These are phyloP conservation scores for Macroramphosus scolopax DNA, from an alignment of 2,797 vertebrate species.

Conservation along the genomic window DNA sequence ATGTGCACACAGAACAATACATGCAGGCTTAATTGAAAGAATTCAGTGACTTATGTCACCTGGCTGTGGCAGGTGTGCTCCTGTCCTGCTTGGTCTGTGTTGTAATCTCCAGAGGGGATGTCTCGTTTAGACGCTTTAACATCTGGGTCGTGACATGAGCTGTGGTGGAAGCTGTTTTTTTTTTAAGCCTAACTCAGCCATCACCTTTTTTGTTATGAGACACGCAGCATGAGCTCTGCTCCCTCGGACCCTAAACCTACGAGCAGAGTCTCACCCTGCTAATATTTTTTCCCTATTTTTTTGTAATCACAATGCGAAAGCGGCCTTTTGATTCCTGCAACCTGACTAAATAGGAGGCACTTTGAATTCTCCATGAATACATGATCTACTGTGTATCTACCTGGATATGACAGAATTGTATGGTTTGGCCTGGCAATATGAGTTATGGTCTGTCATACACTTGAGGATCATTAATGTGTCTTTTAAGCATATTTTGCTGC, in stretches of 20 bases:
- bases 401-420: conserved; percentile 54
- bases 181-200: conserved; percentile 19
- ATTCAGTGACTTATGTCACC: conserved; percentile 45
- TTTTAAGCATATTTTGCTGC: conserved; percentile 61
- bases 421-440: conserved; percentile 45
- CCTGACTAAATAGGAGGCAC: conserved; percentile 66
- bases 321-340: conserved; percentile 77
- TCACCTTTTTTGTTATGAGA: conserved; percentile 22
- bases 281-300: conserved; percentile 32
- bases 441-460: conserved; percentile 42
- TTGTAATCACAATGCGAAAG: conserved; percentile 57
- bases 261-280: conserved; percentile 42
- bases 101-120: conserved; percentile 7
- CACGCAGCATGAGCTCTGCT: conserved; percentile 35
- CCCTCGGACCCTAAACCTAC: conserved; percentile 22
- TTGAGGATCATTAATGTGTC: conserved; percentile 56
- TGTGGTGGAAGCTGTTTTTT: conserved; percentile 24
- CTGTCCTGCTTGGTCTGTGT: conserved; percentile 7
- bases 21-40: conserved; percentile 26
- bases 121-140: conserved; percentile 24
- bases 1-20: too few relatives aligned
- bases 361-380: conserved; percentile 67
- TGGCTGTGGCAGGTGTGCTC: conserved; percentile 26
- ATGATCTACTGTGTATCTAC: conserved; percentile 35
- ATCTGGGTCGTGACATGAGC: conserved; percentile 21